Percentiles rank a stretch among this genome's conserved stretches.
These are phyloP conservation scores for Sialia sialis DNA, from an alignment of 2,113 vertebrate genomes.

Conservation along the genomic window DNA sequence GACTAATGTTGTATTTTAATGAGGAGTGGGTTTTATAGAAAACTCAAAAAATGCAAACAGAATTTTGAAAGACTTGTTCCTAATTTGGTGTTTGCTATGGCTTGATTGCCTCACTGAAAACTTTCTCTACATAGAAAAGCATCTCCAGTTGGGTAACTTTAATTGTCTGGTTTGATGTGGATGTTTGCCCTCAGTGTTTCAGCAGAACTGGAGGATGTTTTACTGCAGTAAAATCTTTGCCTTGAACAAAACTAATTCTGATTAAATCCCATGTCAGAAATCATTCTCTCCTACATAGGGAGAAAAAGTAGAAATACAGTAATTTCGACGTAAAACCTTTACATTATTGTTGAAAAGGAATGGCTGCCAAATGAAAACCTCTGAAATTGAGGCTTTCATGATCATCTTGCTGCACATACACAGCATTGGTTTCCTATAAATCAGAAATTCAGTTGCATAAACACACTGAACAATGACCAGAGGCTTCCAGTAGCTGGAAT, in stretches of 20 bases:
- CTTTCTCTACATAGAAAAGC: neutral
- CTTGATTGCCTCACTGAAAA: neutral
- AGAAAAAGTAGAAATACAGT: neutral
- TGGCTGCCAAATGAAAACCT: neutral
- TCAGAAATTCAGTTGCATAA: neutral
- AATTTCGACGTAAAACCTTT: rapidly evolving
- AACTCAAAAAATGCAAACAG: neutral
- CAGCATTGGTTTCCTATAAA: neutral
- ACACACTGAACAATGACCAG: neutral
- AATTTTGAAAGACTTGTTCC: neutral
- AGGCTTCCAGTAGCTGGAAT: neutral
- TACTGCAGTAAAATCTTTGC: neutral
- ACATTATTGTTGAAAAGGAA: neutral
- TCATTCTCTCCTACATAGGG: neutral
- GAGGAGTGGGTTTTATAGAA: neutral
- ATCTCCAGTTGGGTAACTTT: neutral
- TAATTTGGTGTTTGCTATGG: neutral
- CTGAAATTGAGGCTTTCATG: neutral
- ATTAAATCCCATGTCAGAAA: neutral
- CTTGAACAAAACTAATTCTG: neutral
- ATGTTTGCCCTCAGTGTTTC: neutral
- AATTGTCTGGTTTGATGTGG: neutral
- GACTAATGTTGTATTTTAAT: neutral
- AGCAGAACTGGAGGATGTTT: neutral
- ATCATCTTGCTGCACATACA: neutral